Conservation (phyloP, 2,797 vertebrate genomes). For the Podarcis siculus region DNA sequence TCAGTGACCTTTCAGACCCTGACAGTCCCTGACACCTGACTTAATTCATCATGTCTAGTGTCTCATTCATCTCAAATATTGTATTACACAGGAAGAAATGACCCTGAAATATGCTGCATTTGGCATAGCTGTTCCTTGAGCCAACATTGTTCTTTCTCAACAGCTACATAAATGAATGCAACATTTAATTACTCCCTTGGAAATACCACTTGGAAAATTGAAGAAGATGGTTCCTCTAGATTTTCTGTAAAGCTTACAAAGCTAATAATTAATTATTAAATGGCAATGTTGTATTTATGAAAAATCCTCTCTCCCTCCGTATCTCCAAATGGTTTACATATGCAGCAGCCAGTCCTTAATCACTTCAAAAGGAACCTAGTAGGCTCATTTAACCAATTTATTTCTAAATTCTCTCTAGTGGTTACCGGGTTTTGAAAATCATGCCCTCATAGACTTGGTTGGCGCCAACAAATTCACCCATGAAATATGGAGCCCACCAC, state of each 20-base stretch:
- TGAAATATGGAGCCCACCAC: not conserved
- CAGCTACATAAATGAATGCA: not conserved
- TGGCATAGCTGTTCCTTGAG: slow-evolving; percentile 3
- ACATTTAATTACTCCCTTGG: slow-evolving; percentile 6
- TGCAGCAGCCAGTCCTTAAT: slow-evolving; percentile 32
- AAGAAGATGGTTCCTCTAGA: not conserved
- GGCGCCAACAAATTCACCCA: not conserved
- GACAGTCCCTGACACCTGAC: no score
- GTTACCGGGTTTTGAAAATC: not conserved
- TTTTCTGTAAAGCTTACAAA: slow-evolving; percentile 37
- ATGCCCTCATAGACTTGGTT: no score
- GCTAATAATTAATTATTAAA: slow-evolving; percentile 30
- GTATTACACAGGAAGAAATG: slow-evolving; percentile 23
- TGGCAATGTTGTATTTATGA: not conserved
- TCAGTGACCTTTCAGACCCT: no score
- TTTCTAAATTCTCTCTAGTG: slow-evolving; percentile 10
- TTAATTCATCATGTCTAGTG: not conserved
- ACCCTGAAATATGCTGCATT: slow-evolving; percentile 10
- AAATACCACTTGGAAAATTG: slow-evolving; percentile 28
- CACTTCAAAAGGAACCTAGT: slow-evolving; percentile 30
- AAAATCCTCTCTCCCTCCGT: slow-evolving; percentile 58
- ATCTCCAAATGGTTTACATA: slow-evolving; percentile 60
- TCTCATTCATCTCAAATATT: not conserved
- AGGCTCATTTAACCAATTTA: slow-evolving; percentile 31
- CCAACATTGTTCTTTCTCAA: not conserved